These are phyloP conservation scores for Zaprionus ornatus DNA, from an alignment of 1,140 invertebrate species.

Conservation along the genomic window DNA sequence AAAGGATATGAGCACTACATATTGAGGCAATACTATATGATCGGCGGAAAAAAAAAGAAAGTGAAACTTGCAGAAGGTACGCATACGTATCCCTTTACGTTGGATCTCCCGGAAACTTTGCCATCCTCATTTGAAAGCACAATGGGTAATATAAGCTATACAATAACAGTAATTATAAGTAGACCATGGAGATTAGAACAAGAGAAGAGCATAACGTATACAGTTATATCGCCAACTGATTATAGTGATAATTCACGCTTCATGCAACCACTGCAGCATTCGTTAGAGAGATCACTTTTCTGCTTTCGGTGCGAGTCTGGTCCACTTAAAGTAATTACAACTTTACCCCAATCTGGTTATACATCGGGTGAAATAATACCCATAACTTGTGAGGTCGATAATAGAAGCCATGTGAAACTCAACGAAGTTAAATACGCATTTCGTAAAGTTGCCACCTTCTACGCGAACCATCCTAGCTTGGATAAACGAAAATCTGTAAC, in stretches of 20 bases:
- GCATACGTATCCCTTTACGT: no score
- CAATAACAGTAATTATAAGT: no score
- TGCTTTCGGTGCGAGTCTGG: constrained; percentile 89
- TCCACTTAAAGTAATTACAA: constrained; percentile 87
- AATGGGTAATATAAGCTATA: no score
- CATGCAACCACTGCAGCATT: constrained; percentile 87
- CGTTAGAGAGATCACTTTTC: constrained; percentile 88
- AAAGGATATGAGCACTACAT: no score
- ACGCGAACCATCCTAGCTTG: constrained; percentile 85
- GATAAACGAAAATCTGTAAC: constrained; percentile 85
- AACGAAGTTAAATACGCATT: constrained; percentile 86
- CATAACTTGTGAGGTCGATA: constrained; percentile 88
- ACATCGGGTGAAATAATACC: constrained; percentile 89
- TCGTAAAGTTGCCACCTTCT: constrained; percentile 86
- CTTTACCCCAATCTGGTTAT: constrained; percentile 87
- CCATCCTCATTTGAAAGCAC: no score
- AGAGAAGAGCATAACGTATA: no score
- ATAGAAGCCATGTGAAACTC: constrained; percentile 87
- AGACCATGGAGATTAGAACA: no score
- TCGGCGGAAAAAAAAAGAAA: no score
- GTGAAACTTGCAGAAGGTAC: no score
- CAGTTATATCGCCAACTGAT: constrained; percentile 86
- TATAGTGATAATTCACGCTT: constrained; percentile 88
- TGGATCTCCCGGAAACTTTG: no score
- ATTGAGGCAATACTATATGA: no score